Conservation (phyloP, 1,140 invertebrate genomes). For the Hylaeus anthracinus region DNA sequence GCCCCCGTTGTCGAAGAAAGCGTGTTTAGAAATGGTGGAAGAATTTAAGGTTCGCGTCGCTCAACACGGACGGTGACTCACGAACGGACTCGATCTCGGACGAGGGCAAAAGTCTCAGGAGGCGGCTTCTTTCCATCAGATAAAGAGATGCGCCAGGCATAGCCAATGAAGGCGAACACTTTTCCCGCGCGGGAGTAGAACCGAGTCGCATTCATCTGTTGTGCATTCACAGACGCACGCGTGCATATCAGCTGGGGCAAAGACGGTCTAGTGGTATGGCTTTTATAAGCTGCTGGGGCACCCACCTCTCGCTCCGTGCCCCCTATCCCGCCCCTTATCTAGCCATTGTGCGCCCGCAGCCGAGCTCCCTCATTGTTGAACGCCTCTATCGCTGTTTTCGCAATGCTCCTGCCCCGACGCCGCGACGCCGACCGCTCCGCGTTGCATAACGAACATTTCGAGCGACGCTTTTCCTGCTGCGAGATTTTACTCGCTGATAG, state of each 20-base stretch:
- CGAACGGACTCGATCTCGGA: constrained; percentile 39
- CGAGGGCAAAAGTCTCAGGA: constrained; percentile 52
- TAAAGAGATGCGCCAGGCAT: constrained; percentile 72
- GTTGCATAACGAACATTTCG: constrained; percentile 28
- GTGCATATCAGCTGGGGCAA: constrained; percentile 39
- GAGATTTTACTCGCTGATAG: constrained; percentile 5
- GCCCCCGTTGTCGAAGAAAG: constrained; percentile 49
- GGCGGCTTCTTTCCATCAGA: constrained; percentile 74
- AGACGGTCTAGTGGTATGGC: constrained; percentile 44
- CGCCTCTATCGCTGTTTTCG: constrained; percentile 47
- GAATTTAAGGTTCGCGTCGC: constrained; percentile 29
- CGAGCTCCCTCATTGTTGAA: constrained; percentile 49
- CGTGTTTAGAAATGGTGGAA: constrained; percentile 42
- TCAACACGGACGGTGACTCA: constrained; percentile 39
- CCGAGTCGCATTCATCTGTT: constrained; percentile 27
- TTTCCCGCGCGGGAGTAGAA: constrained; percentile 53
- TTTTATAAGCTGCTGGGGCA: constrained; percentile 39
- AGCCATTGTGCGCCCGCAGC: constrained; percentile 51
- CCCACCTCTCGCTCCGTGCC: constrained; percentile 32
- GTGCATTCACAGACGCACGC: constrained; percentile 9
- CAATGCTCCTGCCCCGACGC: constrained; percentile 38
- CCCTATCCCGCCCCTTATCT: constrained; percentile 53
- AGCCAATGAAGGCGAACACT: constrained; percentile 71
- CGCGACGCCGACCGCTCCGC: not conserved
- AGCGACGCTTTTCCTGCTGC: not conserved